Base-by-base conservation (phyloP, 2,888 invertebrate species). In the Ophion ellenae region DNA sequence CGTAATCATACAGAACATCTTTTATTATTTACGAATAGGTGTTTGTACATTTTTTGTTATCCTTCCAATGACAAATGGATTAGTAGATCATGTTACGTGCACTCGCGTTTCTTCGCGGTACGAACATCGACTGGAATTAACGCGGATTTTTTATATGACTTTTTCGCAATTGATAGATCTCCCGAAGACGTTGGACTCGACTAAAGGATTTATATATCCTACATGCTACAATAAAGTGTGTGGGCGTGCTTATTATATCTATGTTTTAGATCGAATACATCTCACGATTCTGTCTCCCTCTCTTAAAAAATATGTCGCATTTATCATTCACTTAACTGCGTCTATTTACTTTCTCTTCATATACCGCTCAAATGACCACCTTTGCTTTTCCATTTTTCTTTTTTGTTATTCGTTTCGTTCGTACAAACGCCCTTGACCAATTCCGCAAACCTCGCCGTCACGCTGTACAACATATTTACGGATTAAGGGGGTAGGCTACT, bases 61-160 rank as follows among this genome's bases (percentile, higher is more conserved):
- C 63, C 61, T 77, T 76, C 80, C 88, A 89, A 91, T 89, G 90
- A 92, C 90, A 91, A 90, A 89, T 91, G 89, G 89, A 88, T 89
- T 89, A 87, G 89, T 87, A 88, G 86, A 89, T 83, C 76, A 83
- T 82, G 80, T 84, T 90, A 87, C 86, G 89, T 88, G 73, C 87
- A 88, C 82, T 89, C 84, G 74, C 53, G 53, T 17, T 82, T 85
- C 86, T 78, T 86, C 76, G 61, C 76, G 76, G 82, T 79, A 66
- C 59, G 67, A 74, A 75, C 28, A 32, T 20, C 53, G 64, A 59
- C 40, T 53, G 69, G 57, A 74, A 20, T 66, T 40, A 82, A 81
- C 67, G 76, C 61, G 71, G 71, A 14, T 40, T 70, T 74, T 53
- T 53, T 53, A 53, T 53, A 53, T 67, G 73, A 80, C 78, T 83